Percentiles rank a stretch among this genome's conserved stretches.
These are phyloP conservation scores for Tokudaia tokunoshimensis DNA, from an alignment of 2,797 vertebrate genomes.

Conservation along the genomic window DNA sequence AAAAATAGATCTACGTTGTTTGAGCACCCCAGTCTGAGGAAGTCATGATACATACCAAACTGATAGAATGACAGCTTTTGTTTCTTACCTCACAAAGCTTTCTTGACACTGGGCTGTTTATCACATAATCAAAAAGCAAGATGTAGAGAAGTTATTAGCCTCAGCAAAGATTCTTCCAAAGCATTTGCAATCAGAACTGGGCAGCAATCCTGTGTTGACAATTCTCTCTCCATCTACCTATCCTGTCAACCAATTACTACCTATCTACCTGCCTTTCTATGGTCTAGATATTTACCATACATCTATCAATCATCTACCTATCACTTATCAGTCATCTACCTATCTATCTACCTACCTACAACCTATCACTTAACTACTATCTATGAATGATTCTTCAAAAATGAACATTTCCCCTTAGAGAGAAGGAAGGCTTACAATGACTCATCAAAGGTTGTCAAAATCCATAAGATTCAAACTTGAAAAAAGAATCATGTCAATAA, in stretches of 20 bases:
- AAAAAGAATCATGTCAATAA: conserved; percentile 8
- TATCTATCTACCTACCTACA: not conserved
- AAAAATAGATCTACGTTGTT: not conserved
- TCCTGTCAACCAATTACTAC: not conserved
- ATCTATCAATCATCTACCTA: not conserved
- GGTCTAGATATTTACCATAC: not conserved
- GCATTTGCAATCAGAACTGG: not conserved
- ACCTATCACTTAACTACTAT: not conserved
- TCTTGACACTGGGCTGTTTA: not conserved
- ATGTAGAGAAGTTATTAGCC: conserved; percentile 12
- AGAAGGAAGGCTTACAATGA: conserved; percentile 1
- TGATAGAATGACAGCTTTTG: not conserved
- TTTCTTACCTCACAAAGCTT: not conserved
- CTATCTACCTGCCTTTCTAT: not conserved
- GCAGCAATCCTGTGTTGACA: not conserved
- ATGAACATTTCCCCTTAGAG: not conserved
- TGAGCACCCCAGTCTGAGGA: not conserved
- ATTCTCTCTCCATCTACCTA: not conserved
- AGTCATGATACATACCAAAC: not conserved
- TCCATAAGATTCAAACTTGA: conserved; percentile 16
- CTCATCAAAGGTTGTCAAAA: conserved; percentile 48
- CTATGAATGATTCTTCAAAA: conserved; percentile 18
- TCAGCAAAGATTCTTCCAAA: conserved; percentile 24
- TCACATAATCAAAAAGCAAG: conserved; percentile 27
- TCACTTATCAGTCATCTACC: not conserved